phyloP scores from a whole-genome alignment of 2,797 vertebrate species.

The Decapterus maruadsi region DNA sequence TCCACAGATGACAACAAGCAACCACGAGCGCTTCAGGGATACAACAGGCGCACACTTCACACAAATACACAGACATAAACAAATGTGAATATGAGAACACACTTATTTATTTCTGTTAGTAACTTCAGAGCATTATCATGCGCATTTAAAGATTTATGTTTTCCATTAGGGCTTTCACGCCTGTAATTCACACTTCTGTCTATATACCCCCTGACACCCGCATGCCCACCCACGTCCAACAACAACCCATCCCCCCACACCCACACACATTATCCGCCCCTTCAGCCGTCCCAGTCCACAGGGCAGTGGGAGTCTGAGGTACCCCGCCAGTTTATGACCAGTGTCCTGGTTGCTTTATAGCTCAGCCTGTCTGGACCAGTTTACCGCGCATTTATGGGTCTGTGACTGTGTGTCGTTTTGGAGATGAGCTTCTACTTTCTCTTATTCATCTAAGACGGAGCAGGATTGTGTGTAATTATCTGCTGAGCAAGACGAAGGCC shows the following conservation, averaged over 20 bases:
- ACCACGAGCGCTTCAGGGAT: conserved; percentile 16
- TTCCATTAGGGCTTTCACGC: conserved; percentile 17
- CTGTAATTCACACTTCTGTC: conserved; percentile 21
- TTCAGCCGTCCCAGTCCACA: conserved; percentile 12
- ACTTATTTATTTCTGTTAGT: conserved; percentile 21
- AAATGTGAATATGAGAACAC: neutral
- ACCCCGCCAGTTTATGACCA: conserved; percentile 67
- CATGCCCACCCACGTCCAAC: conserved; percentile 65
- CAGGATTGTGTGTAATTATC: conserved; percentile 36
- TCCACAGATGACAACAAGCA: conserved; percentile 30
- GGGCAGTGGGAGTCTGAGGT: conserved; percentile 22
- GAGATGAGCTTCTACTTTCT: conserved; percentile 17
- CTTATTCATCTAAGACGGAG: conserved; percentile 22
- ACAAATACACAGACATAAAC: conserved; percentile 14
- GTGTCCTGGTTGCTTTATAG: conserved; percentile 65
- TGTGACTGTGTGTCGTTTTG: conserved; percentile 2
- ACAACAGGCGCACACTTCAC: neutral
- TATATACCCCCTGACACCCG: conserved; percentile 16
- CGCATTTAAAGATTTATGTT: conserved; percentile 36
- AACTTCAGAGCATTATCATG: neutral
- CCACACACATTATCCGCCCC: neutral
- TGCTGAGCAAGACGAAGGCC: conserved; percentile 24
- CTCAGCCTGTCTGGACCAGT: conserved; percentile 67
- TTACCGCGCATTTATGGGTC: conserved; percentile 63
- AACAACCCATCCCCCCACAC: conserved; percentile 14